A percentile compares a stretch with the other conserved stretches of the same genome.
Evolutionary conservation across 1,140 invertebrate genomes (phyloP).

Genomic region (Drosophila auraria): DNA sequence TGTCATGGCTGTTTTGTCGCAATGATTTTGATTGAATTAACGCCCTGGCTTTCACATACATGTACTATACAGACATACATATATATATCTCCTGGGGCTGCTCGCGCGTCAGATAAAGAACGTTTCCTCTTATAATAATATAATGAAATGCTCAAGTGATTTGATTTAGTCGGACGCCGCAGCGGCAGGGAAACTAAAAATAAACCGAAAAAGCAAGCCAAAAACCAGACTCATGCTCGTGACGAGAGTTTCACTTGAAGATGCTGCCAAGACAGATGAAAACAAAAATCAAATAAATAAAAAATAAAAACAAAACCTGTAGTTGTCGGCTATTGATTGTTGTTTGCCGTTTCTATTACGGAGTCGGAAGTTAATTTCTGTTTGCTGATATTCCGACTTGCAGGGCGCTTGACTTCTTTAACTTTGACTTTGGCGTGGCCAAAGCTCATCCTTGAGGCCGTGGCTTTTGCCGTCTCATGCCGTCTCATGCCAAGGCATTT

Average conservation of each 20-base stretch:
- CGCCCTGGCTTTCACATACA: conserved; percentile 55
- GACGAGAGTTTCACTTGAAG: conserved; percentile 58
- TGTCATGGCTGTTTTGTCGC: conserved; percentile 56
- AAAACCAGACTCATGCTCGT: conserved; percentile 34
- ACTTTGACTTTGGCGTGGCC: conserved; percentile 20
- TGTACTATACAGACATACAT: not conserved
- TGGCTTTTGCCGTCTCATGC: conserved; percentile 22
- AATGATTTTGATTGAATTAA: conserved; percentile 82
- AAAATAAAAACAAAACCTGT: conserved; percentile 44
- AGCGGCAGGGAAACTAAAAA: conserved; percentile 53
- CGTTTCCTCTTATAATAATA: conserved; percentile 56
- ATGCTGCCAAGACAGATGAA: conserved; percentile 44
- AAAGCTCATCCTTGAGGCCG: conserved; percentile 32
- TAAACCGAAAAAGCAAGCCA: conserved; percentile 24
- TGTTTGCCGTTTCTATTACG: conserved; percentile 31
- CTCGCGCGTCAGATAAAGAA: conserved; percentile 42
- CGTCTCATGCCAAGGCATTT: conserved; percentile 37
- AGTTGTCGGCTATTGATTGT: conserved; percentile 36
- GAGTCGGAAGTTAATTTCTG: conserved; percentile 40
- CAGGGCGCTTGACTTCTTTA: conserved; percentile 34
- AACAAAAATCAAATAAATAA: conserved; percentile 2
- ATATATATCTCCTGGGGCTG: conserved; percentile 17
- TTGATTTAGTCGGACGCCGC: conserved; percentile 75
- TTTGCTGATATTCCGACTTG: conserved; percentile 12
- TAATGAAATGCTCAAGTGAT: conserved; percentile 76